A percentile compares a stretch with the other conserved stretches of the same genome.
phyloP scores from a whole-genome alignment of 2,797 vertebrate species.

The Denticeps clupeoides region DNA sequence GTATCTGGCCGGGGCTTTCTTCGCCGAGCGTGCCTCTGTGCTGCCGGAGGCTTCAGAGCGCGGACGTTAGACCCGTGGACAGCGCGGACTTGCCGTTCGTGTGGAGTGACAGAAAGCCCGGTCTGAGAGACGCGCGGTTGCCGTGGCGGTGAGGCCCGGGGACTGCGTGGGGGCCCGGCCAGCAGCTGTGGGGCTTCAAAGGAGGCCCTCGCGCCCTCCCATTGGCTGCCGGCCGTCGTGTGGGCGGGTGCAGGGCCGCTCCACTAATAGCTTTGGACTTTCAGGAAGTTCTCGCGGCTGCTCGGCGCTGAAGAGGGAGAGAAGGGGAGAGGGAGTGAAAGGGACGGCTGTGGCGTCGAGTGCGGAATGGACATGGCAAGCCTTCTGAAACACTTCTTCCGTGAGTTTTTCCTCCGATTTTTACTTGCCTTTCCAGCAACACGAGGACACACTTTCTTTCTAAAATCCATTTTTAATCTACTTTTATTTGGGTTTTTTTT shows the following conservation, averaged over 20 bases:
- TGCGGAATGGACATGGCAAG: constrained; percentile 21
- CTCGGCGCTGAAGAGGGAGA: constrained; percentile 22
- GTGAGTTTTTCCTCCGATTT: constrained; percentile 62
- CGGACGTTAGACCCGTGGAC: too few species aligned
- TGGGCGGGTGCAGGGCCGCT: constrained; percentile 48
- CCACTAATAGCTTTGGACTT: constrained; percentile 54
- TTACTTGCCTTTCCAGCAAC: constrained; percentile 23
- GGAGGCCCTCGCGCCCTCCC: constrained; percentile 12
- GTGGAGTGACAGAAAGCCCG: constrained; percentile 1
- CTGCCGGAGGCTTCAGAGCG: too few species aligned
- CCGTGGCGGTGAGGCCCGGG: constrained; percentile 2
- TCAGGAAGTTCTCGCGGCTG: constrained; percentile 36
- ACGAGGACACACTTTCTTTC: too few species aligned
- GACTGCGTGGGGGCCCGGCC: constrained; percentile 3
- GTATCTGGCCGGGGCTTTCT: too few species aligned
- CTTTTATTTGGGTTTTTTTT: too few species aligned
- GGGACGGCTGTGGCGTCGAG: constrained; percentile 14
- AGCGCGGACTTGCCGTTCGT: not conserved
- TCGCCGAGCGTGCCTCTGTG: too few species aligned
- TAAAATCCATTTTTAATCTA: too few species aligned
- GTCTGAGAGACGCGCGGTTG: not conserved
- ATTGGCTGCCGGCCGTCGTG: constrained; percentile 39
- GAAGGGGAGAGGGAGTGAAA: constrained; percentile 10
- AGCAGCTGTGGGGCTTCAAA: constrained; percentile 3
- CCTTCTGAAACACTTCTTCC: constrained; percentile 76